A percentile compares a stretch with the other conserved stretches of the same genome.
phyloP scores from a whole-genome alignment of 37 sponge, comb jelly and placozoan genomes.

The Bolinopsis microptera region DNA sequence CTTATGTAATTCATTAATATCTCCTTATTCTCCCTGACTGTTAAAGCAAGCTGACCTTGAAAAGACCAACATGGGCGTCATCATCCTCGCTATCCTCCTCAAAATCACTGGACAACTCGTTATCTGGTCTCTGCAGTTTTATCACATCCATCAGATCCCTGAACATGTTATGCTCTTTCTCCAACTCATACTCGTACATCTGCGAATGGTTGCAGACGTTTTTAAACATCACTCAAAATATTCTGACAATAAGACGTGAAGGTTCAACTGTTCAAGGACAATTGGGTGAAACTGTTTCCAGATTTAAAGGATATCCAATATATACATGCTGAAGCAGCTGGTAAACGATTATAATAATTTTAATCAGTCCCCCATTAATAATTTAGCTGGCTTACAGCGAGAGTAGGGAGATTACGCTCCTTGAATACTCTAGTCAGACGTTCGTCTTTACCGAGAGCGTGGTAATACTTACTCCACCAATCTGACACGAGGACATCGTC shows the following conservation, averaged over 20 bases:
- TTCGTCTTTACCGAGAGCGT: constrained; percentile 4
- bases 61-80: not conserved
- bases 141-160: constrained; percentile 63
- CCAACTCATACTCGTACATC: constrained; percentile 36
- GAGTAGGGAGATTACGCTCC: not conserved
- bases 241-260: not conserved
- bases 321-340: too few relatives aligned
- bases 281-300: too few relatives aligned
- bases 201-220: not conserved
- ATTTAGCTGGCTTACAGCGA: not conserved
- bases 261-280: too few relatives aligned
- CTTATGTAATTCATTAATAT: too few relatives aligned
- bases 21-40: too few relatives aligned
- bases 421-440: constrained; percentile 1
- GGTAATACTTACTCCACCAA: constrained; percentile 56
- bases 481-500: constrained; percentile 44
- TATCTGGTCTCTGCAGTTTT: constrained; percentile 16
- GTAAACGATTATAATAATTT: too few relatives aligned
- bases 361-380: too few relatives aligned
- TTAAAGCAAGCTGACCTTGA: too few relatives aligned
- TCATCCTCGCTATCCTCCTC: constrained; percentile 19
- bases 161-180: not conserved
- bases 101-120: constrained; percentile 7
- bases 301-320: too few relatives aligned
- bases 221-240: not conserved